These are phyloP conservation scores for Leucoraja ocellata DNA, from an alignment of 2,797 vertebrate species.

Conservation along the genomic window DNA sequence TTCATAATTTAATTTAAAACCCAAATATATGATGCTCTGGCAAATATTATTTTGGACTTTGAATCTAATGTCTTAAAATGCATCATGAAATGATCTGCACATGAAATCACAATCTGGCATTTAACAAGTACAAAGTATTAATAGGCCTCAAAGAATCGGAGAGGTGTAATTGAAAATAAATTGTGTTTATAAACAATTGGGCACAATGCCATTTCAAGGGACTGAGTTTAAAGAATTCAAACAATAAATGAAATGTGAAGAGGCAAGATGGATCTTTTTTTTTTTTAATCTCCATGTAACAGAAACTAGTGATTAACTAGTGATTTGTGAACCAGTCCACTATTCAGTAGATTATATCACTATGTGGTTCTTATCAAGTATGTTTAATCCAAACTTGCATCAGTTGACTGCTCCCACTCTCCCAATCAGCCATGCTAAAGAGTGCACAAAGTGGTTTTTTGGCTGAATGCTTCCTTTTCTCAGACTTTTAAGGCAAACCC, in stretches of 20 bases:
- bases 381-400: background rate
- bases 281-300: background rate
- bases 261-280: too few species aligned
- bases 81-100: background rate
- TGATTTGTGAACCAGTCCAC: background rate
- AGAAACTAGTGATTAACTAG: background rate
- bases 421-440: background rate
- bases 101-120: background rate
- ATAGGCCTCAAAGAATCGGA: background rate
- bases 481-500: background rate
- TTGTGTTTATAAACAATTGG: background rate
- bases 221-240: background rate
- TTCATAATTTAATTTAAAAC: background rate
- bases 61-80: background rate
- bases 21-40: background rate
- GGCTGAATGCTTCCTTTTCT: background rate
- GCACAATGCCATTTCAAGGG: background rate
- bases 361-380: conserved; percentile 14
- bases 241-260: background rate
- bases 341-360: background rate
- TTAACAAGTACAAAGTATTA: background rate
- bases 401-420: background rate
- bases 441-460: background rate
- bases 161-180: background rate
- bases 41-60: background rate